phyloP scores from a whole-genome alignment of 2,888 invertebrate genomes.

The Heliconius ismenius region DNA sequence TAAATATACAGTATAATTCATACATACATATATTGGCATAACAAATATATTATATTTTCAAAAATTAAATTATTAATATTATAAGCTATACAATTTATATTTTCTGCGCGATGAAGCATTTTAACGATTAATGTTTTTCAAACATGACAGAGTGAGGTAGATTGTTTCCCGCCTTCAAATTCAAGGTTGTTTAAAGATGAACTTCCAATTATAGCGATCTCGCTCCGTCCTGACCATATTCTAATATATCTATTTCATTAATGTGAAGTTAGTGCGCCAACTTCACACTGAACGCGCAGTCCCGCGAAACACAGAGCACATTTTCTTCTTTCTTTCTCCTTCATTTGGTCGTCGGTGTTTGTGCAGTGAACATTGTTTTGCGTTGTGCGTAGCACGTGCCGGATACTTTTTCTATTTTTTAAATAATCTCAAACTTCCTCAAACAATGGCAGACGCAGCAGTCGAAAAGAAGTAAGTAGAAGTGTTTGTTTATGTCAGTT shows the following conservation, averaged over 20 bases:
- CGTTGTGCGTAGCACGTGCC: constrained; percentile 75
- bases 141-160: constrained; percentile 65
- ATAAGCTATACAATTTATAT: constrained; percentile 25
- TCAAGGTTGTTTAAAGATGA: constrained; percentile 69
- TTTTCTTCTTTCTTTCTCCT: constrained; percentile 72
- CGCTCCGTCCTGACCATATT: constrained; percentile 47
- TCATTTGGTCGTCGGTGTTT: constrained; percentile 79
- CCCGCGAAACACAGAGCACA: constrained; percentile 66
- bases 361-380: constrained; percentile 75
- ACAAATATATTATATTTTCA: background rate
- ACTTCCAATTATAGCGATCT: constrained; percentile 53
- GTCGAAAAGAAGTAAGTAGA: constrained; percentile 85
- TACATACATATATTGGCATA: background rate
- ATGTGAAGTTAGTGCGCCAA: constrained; percentile 59
- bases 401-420: constrained; percentile 53
- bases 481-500: constrained; percentile 43
- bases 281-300: constrained; percentile 61
- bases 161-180: constrained; percentile 59
- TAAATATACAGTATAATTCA: background rate
- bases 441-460: constrained; percentile 86
- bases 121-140: constrained; percentile 63
- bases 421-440: constrained; percentile 56
- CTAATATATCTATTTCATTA: constrained; percentile 52
- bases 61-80: constrained; percentile 20
- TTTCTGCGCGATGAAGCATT: constrained; percentile 47